Conservation (phyloP, 2,888 invertebrate genomes). For the Drosophila histrio region DNA sequence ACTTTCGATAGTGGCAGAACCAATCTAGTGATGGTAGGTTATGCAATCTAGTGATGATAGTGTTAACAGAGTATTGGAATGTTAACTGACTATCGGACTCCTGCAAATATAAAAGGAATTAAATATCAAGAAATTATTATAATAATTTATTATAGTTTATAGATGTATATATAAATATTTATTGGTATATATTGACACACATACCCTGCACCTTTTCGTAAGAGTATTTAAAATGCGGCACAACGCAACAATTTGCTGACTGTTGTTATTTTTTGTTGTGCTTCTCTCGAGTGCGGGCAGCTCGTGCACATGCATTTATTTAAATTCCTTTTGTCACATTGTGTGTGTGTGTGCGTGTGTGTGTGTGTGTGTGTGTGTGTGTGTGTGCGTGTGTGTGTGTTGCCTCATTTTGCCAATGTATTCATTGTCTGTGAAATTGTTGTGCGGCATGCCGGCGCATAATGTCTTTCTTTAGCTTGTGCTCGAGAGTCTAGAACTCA, state of each 20-base stretch:
- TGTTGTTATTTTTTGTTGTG: constrained; percentile 27
- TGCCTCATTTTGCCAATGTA: constrained; percentile 75
- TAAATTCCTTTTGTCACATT: constrained; percentile 67
- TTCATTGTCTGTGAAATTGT: constrained; percentile 79
- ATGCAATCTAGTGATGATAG: too few species aligned
- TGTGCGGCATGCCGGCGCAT: constrained; percentile 76
- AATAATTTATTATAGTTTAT: too few species aligned
- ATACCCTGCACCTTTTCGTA: too few species aligned
- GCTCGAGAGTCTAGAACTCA: constrained; percentile 23
- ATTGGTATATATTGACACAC: too few species aligned
- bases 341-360: constrained; percentile 14
- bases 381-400: constrained; percentile 21
- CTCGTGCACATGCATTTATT: constrained; percentile 79
- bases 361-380: constrained; percentile 10
- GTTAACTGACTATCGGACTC: too few species aligned
- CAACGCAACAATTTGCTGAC: background rate
- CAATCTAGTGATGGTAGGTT: too few species aligned
- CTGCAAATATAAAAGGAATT: too few species aligned
- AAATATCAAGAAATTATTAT: too few species aligned
- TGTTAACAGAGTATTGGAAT: too few species aligned
- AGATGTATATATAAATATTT: too few species aligned
- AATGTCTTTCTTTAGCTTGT: constrained; percentile 71
- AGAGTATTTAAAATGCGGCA: background rate
- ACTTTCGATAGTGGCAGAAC: too few species aligned
- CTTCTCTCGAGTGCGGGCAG: constrained; percentile 41